Conservation (phyloP, 2,888 invertebrate genomes). For the Tachina grossa region DNA sequence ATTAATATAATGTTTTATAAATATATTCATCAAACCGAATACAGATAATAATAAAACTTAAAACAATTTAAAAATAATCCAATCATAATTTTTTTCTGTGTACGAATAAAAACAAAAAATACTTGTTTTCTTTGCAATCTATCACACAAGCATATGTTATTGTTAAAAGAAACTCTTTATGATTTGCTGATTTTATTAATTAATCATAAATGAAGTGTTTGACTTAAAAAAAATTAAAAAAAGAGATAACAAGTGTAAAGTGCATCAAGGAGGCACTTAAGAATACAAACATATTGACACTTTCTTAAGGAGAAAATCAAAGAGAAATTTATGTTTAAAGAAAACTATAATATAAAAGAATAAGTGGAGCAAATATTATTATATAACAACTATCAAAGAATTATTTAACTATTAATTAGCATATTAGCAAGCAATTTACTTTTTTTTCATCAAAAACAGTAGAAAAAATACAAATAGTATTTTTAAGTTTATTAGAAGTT, state of each 20-base stretch:
- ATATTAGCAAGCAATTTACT: neutral
- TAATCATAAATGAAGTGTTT: slow-evolving; percentile 7
- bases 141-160: neutral
- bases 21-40: too few species aligned
- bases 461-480: neutral
- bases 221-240: neutral
- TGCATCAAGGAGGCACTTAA: neutral
- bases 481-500: too few species aligned
- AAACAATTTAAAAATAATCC: too few species aligned
- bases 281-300: slow-evolving; percentile 14
- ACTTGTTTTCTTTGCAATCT: neutral
- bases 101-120: too few species aligned
- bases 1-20: too few species aligned
- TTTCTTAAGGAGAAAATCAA: slow-evolving; percentile 20
- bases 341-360: neutral
- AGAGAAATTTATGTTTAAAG: slow-evolving; percentile 32
- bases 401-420: slow-evolving; percentile 19
- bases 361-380: slow-evolving; percentile 52
- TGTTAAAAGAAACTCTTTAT: neutral
- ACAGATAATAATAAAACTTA: too few species aligned
- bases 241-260: neutral
- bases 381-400: slow-evolving; percentile 33
- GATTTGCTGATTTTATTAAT: slow-evolving; percentile 13
- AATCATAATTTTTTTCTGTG: too few species aligned
- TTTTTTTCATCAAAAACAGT: neutral